These are phyloP conservation scores for Lucilia sericata DNA, from an alignment of 1,140 invertebrate genomes.

Conservation along the genomic window DNA sequence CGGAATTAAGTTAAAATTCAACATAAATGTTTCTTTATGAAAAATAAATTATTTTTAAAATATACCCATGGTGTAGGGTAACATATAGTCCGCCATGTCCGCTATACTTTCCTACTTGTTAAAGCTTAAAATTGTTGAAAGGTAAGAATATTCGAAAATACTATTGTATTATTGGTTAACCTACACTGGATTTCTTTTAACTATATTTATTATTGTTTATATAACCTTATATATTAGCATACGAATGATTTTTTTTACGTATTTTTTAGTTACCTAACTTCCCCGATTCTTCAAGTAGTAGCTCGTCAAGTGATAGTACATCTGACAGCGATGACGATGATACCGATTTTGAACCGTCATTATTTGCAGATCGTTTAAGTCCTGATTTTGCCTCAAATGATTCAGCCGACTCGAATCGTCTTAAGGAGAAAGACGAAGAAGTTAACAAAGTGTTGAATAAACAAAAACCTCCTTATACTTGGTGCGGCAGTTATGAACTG, in stretches of 20 bases:
- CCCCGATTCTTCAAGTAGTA: neutral
- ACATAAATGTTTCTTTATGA: no score
- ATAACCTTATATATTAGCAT: no score
- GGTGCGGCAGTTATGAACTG: slow-evolving; percentile 52
- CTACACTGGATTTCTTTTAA: no score
- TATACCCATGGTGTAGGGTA: no score
- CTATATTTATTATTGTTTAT: no score
- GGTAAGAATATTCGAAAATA: no score
- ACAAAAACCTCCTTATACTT: slow-evolving; percentile 56
- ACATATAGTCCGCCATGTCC: no score
- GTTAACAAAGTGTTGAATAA: slow-evolving; percentile 53
- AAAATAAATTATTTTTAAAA: no score
- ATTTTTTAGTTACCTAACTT: neutral
- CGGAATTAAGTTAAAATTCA: no score
- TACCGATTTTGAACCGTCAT: neutral
- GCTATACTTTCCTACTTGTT: no score
- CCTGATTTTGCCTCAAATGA: neutral
- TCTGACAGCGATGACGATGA: slow-evolving; percentile 9
- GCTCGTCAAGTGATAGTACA: neutral
- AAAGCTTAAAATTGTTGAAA: no score
- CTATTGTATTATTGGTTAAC: no score
- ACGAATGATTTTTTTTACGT: neutral
- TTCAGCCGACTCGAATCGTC: neutral
- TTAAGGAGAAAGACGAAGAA: slow-evolving; percentile 28
- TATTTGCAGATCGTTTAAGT: neutral